phyloP scores from a whole-genome alignment of 2,113 vertebrate genomes.

The Sapajus apella region DNA sequence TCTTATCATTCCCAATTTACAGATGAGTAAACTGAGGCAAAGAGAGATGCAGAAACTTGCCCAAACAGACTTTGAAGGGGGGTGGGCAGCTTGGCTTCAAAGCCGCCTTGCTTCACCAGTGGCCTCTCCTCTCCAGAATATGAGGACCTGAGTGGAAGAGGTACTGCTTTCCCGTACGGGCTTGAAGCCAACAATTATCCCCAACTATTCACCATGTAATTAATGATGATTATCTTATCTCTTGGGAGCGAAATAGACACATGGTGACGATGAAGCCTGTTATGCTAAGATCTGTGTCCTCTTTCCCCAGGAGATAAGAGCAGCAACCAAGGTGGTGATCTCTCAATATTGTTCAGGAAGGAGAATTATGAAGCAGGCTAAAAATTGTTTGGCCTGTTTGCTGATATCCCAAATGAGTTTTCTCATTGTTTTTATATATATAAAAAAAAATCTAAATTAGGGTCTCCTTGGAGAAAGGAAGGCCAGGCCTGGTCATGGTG shows the following conservation, averaged over 20 bases:
- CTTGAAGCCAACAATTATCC: not conserved
- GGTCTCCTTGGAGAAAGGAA: not conserved
- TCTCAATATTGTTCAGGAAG: not conserved
- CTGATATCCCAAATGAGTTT: not conserved
- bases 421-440: not conserved
- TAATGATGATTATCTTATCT: constrained; percentile 43
- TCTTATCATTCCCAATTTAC: not conserved
- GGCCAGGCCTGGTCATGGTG: not conserved
- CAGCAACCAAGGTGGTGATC: not conserved
- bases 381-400: not conserved
- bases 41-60: not conserved
- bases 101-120: rapidly evolving
- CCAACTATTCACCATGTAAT: not conserved
- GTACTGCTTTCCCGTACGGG: not conserved
- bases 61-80: not conserved
- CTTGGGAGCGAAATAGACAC: not conserved
- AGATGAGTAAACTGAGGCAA: not conserved
- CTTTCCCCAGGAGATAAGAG: not conserved
- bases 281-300: not conserved
- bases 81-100: not conserved
- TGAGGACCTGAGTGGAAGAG: not conserved
- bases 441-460: not conserved
- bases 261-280: not conserved
- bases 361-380: not conserved
- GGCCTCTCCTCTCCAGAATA: rapidly evolving